phyloP scores from a whole-genome alignment of 1,140 invertebrate genomes.

The Drosophila pseudoobscura region DNA sequence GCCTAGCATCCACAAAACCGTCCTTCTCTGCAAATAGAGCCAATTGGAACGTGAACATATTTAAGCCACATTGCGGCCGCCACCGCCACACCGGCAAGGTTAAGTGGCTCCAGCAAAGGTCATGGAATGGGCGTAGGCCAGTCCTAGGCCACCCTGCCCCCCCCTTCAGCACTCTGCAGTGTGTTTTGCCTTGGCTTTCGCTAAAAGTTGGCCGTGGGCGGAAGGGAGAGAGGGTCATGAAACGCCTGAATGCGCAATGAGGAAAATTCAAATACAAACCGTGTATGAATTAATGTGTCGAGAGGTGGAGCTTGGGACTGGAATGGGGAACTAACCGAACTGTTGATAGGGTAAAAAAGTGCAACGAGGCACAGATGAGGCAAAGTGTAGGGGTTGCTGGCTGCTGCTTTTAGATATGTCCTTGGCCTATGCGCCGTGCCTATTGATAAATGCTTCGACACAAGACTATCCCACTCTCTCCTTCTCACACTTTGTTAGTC shows the following conservation, averaged over 20 bases:
- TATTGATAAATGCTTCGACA: constrained; percentile 27
- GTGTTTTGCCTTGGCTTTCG: constrained; percentile 41
- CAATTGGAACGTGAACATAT: constrained; percentile 66
- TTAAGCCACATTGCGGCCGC: constrained; percentile 30
- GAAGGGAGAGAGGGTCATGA: too few species aligned
- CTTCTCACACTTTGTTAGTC: too few species aligned
- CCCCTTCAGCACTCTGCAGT: too few species aligned
- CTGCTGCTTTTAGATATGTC: constrained; percentile 46
- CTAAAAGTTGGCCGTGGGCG: constrained; percentile 23
- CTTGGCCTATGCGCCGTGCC: constrained; percentile 59
- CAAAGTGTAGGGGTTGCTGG: background rate
- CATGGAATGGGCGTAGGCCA: background rate
- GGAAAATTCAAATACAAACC: constrained; percentile 55
- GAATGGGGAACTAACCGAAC: constrained; percentile 19
- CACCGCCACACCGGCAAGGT: constrained; percentile 24
- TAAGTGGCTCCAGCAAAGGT: constrained; percentile 26
- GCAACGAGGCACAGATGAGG: background rate
- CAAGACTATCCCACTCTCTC: background rate
- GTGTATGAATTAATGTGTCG: constrained; percentile 66
- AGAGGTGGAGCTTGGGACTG: constrained; percentile 23
- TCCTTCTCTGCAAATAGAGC: constrained; percentile 20
- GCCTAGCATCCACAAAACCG: background rate
- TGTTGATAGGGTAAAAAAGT: constrained; percentile 65
- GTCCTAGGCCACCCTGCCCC: background rate
- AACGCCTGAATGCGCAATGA: too few species aligned